These are phyloP conservation scores for Tetragonula carbonaria DNA, from an alignment of 2,888 invertebrate genomes.

Conservation along the genomic window DNA sequence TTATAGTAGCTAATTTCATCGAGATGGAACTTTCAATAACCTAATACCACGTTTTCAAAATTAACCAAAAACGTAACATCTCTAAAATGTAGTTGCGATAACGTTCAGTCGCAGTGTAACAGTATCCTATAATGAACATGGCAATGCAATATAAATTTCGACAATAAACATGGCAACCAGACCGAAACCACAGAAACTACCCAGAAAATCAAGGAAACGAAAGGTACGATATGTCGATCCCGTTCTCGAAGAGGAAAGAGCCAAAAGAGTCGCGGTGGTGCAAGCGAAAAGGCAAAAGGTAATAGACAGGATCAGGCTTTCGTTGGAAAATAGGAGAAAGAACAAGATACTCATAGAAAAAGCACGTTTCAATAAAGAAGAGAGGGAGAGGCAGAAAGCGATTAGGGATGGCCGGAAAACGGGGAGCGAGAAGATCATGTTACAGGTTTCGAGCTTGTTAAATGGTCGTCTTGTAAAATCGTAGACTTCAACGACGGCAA, in stretches of 20 bases:
- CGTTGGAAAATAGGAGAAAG: conserved; percentile 34
- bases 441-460: conserved; percentile 46
- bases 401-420: conserved; percentile 47
- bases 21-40: background rate
- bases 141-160: too few relatives aligned
- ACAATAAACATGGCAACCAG: background rate
- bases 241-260: conserved; percentile 29
- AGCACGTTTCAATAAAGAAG: conserved; percentile 49
- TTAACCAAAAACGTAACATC: background rate
- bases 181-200: background rate
- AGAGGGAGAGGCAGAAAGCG: conserved; percentile 42
- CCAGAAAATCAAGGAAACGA: conserved; percentile 29
- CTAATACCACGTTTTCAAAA: background rate
- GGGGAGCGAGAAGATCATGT: conserved; percentile 58
- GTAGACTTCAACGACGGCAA: too few relatives aligned
- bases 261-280: conserved; percentile 31
- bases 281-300: conserved; percentile 50
- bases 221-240: conserved; percentile 22
- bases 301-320: conserved; percentile 47
- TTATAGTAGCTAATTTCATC: background rate
- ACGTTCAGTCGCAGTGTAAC: background rate
- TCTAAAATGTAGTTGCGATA: background rate
- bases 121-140: background rate
- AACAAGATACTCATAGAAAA: conserved; percentile 46
- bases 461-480: too few relatives aligned